Evolutionary conservation across 2,888 invertebrate species (phyloP).

Genomic region (Halocaridina rubra): DNA sequence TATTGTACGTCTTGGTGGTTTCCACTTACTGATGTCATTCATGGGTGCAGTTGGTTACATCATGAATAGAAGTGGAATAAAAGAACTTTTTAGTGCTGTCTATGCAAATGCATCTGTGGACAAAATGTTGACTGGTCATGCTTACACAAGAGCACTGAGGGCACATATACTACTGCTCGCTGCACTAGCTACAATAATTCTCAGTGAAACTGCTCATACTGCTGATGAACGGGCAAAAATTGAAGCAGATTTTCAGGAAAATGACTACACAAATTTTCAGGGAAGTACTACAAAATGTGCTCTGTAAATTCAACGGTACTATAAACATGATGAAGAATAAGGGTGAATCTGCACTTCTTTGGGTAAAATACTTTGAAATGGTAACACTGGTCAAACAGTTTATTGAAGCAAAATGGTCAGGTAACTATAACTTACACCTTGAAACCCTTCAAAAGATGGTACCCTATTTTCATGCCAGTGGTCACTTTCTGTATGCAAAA

Average conservation of each 20-base stretch:
- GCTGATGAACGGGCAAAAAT: neutral
- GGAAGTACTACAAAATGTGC: neutral
- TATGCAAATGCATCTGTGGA: too few relatives aligned
- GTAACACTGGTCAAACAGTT: neutral
- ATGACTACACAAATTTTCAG: neutral
- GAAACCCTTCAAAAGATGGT: neutral
- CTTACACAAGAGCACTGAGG: too few relatives aligned
- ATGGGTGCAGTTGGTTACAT: too few relatives aligned
- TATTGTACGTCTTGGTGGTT: too few relatives aligned
- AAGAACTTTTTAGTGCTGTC: too few relatives aligned
- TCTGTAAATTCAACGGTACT: neutral
- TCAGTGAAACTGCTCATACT: too few relatives aligned
- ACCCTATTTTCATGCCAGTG: neutral
- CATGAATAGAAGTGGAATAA: too few relatives aligned
- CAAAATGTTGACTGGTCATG: too few relatives aligned
- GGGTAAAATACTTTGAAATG: neutral
- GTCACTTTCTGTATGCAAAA: neutral
- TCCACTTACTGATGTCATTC: too few relatives aligned
- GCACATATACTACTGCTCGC: too few relatives aligned
- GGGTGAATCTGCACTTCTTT: neutral
- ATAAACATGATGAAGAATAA: neutral
- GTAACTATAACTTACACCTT: conserved; percentile 2
- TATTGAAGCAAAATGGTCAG: neutral
- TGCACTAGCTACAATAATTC: too few relatives aligned
- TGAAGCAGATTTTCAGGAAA: neutral